Evolutionary conservation across 2,113 vertebrate species (phyloP).

Genomic region (Castor canadensis): DNA sequence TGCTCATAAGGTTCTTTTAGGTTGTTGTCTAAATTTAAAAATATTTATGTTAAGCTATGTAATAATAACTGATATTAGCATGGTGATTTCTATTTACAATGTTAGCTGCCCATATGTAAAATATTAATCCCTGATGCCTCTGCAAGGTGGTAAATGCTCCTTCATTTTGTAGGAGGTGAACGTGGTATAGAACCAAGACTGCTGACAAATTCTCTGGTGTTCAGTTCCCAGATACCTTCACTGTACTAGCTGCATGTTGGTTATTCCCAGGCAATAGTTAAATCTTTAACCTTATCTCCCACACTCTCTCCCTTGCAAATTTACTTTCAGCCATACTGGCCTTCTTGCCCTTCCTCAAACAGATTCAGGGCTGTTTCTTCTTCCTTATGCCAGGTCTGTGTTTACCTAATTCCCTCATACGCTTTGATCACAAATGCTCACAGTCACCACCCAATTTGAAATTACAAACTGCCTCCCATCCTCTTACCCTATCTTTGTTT

Average conservation of each 20-base stretch:
- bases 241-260: neutral
- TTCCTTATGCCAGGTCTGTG: neutral
- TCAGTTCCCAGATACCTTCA: neutral
- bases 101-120: neutral
- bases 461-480: neutral
- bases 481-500: neutral
- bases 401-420: neutral
- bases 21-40: neutral
- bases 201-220: neutral
- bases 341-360: neutral
- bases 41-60: neutral
- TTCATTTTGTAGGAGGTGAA: neutral
- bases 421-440: neutral
- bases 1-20: neutral
- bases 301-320: neutral
- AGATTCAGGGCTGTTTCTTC: neutral
- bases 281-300: neutral
- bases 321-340: neutral
- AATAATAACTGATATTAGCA: neutral
- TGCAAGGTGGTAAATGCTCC: neutral
- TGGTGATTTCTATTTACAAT: neutral
- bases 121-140: neutral
- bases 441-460: neutral
- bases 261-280: neutral
- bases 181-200: neutral